Conservation (phyloP, 1,140 invertebrate genomes). For the Anoplophora glabripennis region DNA sequence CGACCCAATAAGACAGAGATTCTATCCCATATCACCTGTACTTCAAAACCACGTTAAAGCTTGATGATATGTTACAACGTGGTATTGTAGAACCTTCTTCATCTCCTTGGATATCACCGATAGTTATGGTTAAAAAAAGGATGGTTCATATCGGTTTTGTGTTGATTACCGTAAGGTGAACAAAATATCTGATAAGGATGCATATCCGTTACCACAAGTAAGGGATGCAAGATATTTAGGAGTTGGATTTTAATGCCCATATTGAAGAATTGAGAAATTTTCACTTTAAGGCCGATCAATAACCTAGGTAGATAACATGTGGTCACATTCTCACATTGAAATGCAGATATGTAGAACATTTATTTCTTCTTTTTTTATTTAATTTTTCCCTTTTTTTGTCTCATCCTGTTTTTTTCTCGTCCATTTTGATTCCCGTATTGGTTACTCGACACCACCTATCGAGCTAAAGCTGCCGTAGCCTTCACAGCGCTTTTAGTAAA, state of each 20-base stretch:
- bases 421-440: too few relatives aligned
- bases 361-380: too few relatives aligned
- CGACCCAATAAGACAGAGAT: slow-evolving; percentile 31
- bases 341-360: too few relatives aligned
- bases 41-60: slow-evolving; percentile 25
- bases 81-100: slow-evolving; percentile 29
- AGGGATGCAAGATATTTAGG: slow-evolving; percentile 30
- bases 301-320: too few relatives aligned
- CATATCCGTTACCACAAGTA: slow-evolving; percentile 22
- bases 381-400: too few relatives aligned
- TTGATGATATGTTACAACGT: slow-evolving; percentile 29
- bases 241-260: slow-evolving; percentile 36
- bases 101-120: slow-evolving; percentile 32
- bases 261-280: too few relatives aligned
- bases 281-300: too few relatives aligned
- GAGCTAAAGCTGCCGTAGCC: too few relatives aligned
- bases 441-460: too few relatives aligned
- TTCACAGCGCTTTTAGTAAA: too few relatives aligned
- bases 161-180: slow-evolving; percentile 42
- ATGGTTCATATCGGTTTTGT: slow-evolving; percentile 24
- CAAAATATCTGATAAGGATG: slow-evolving; percentile 36
- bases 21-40: slow-evolving; percentile 27
- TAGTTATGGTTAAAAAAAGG: slow-evolving; percentile 32
- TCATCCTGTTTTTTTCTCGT: too few relatives aligned
- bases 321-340: too few relatives aligned